Evolutionary conservation across 2,888 invertebrate genomes (phyloP), one percentile per base, ranked within the genome.

Genomic region (Catocala nupta): DNA sequence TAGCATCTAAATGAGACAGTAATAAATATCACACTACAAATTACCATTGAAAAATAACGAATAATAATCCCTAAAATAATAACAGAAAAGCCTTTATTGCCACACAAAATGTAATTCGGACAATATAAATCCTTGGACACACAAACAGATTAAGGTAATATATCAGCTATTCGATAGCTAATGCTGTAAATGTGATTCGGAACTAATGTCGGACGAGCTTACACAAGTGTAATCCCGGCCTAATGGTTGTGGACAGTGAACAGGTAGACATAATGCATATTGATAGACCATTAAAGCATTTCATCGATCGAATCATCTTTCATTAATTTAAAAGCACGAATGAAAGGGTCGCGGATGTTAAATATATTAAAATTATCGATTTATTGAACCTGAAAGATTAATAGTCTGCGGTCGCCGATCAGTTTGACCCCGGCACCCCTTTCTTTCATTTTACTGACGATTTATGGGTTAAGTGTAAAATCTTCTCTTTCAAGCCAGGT

Each of bases 281-380:
- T 88, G 88, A 90, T 90, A 86, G 83, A 69, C 87, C 87, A 90
- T 90, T 90, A 90, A 83, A 87, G 81, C 82, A 85, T 88, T 90
- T 88, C 75, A 70, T 71, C 78, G 78, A 85, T 77, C 81, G 81
- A 78, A 78, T 88, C 85, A 82, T 82, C 82, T 83, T 81, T 87
- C 85, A 88, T 88, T 87, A 88, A 82, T 81, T 76, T 84, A 77
- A 82, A 81, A 81, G 84, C 69, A 78, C 73, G 75, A 70, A 55
- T 42, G 63, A 65, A 77, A 75, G 73, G 76, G 68, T 71, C 75
- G 70, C 64, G 76, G 83, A 81, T 77, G 78, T 78, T 83, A 87
- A 88, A 81, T 81, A 78, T 85, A 87, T 88, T 86, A 83, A 83
- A 75, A 68, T 63, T 55, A 54, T 70, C 61, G 68, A 78, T 73